Conservation (phyloP, 2,888 invertebrate species). For the Callimorpha dominula region DNA sequence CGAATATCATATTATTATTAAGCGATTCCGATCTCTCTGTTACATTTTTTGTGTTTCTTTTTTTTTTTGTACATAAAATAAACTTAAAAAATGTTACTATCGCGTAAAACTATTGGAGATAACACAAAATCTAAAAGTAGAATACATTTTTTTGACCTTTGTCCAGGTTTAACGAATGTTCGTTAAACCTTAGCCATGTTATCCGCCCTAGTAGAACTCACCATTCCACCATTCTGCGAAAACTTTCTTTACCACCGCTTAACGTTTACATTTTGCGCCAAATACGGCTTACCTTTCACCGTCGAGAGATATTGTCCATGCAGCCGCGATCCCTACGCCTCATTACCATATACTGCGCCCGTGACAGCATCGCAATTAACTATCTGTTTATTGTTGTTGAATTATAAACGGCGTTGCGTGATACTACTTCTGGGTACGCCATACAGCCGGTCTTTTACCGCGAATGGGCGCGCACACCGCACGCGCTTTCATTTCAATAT, state of each 20-base stretch:
- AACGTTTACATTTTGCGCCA: slow-evolving; percentile 55
- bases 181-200: too few relatives aligned
- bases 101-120: background rate
- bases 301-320: slow-evolving; percentile 85
- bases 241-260: slow-evolving; percentile 11
- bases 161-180: too few relatives aligned
- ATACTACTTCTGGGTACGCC: slow-evolving; percentile 60
- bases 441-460: slow-evolving; percentile 41
- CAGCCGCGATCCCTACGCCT: slow-evolving; percentile 83
- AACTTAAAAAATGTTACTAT: background rate
- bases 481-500: slow-evolving; percentile 57
- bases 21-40: background rate
- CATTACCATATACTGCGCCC: slow-evolving; percentile 86
- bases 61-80: background rate
- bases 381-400: slow-evolving; percentile 86
- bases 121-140: background rate
- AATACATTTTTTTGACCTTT: too few relatives aligned
- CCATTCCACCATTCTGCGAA: background rate
- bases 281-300: slow-evolving; percentile 82
- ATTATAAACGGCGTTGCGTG: slow-evolving; percentile 83
- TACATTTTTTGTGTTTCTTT: background rate
- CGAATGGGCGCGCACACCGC: slow-evolving; percentile 48
- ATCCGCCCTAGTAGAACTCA: too few relatives aligned
- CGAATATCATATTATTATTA: background rate
- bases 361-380: slow-evolving; percentile 87